phyloP scores from a whole-genome alignment of 2,888 invertebrate genomes.

The Pheosia tremula region DNA sequence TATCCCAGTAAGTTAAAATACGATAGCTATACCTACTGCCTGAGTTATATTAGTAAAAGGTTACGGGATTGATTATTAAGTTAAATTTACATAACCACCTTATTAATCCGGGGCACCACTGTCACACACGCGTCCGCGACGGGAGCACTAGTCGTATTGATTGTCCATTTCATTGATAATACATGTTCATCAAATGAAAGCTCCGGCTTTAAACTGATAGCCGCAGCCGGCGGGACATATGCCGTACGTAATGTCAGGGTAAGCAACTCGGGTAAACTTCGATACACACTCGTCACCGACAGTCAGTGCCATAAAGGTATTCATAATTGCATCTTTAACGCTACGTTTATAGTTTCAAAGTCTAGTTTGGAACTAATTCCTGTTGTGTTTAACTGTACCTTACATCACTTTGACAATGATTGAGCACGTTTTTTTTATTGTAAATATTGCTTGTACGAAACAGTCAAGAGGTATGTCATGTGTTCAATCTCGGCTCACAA shows the following conservation, averaged over 20 bases:
- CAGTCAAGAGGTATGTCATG: background rate
- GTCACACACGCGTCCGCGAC: slow-evolving; percentile 54
- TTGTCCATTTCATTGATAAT: slow-evolving; percentile 35
- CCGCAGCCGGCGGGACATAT: slow-evolving; percentile 33
- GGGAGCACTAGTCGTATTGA: slow-evolving; percentile 57
- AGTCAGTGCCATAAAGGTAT: no score
- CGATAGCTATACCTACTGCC: no score
- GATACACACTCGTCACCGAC: slow-evolving; percentile 6
- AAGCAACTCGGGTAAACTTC: slow-evolving; percentile 33
- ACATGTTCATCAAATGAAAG: slow-evolving; percentile 50
- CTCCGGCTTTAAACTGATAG: slow-evolving; percentile 56
- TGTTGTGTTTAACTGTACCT: background rate
- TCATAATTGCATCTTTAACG: background rate
- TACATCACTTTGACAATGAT: background rate
- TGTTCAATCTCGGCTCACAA: slow-evolving; percentile 6
- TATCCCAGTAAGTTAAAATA: no score
- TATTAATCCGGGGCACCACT: slow-evolving; percentile 15
- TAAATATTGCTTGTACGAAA: background rate
- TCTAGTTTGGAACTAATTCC: no score
- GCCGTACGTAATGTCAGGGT: slow-evolving; percentile 41
- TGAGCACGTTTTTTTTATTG: background rate
- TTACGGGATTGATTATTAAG: background rate
- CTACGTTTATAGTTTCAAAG: no score
- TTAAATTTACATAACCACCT: background rate
- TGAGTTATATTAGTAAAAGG: no score